Base-by-base conservation (phyloP, 2,888 invertebrate genomes). In the Leucoma salicis region DNA sequence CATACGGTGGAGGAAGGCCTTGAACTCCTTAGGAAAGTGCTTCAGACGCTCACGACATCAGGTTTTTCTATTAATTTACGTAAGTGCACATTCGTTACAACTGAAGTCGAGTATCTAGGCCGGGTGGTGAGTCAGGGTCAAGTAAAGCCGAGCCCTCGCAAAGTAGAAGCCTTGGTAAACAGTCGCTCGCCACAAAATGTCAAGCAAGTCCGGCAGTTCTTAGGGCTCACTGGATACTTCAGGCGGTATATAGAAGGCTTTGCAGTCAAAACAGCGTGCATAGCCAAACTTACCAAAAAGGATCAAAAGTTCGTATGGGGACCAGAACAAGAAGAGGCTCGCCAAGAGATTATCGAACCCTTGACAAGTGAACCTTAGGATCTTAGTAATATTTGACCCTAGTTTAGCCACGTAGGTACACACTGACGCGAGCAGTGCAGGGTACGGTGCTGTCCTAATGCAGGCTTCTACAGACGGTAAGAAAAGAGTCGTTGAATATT, bases 171-270 rank as follows among this genome's bases (percentile, higher is more conserved):
- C 8, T 13, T 34, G 10, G n/a, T 21, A 1, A 21, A 24, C 1
- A 14, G n/a, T n/a, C 34, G n/a, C 10, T 12, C 10, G 10, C 34
- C 34, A 0, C 2, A 3, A 13, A 34, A 24, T n/a, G 34, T 34
- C 2, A 13, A 11, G 10, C 24, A 34, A 11, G 24, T 61, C 0
- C 18, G 64, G 0, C 64, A 65, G 14, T 46, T 63, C 11, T 12
- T 53, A 0, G 60, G 60, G 0, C 35, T 59, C 1, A 57, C 63
- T 0, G 55, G 61, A 0, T 64, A 64, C 24, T 62, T 63, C 31
- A 21, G 64, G 0, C 38, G 49, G 0, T 64, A 49, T 11, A 57
- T 66, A 0, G 1, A 41, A 1, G 27, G 24, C 0, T 54, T 49
- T 5, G 33, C 57, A 0, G n/a, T 16, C 0, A 47, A 41, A 29